Base-by-base conservation (phyloP, 1,140 invertebrate species). In the Protaetia brevitarsis region DNA sequence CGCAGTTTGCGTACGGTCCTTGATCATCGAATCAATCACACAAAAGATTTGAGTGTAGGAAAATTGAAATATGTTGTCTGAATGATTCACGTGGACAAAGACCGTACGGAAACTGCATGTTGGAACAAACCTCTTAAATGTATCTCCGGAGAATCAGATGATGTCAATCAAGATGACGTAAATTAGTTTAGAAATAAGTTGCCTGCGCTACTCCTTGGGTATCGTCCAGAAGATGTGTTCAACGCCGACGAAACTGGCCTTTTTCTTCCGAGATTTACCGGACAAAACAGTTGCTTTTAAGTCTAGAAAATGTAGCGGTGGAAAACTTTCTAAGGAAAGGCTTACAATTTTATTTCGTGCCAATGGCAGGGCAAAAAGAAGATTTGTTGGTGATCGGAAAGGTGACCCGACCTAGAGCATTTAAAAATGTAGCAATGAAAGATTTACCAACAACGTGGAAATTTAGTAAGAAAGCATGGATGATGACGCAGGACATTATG, bases 261-360 rank as follows among this genome's bases (percentile, higher is more conserved):
- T 21, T n/a, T 56, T 72, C 41, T 72, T 59, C 60, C 65, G 62
- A 64, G 64, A 67, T 10, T 31, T 72, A 66, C 71, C 68, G 3
- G 60, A 70, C 19, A 72, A 67, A 66, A 69, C 63, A 6, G 31
- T 61, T n/a, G 16, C 21, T 23, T 64, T 68, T 3, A 71, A 71
- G 29, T 51, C 51, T 27, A 63, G 70, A 34, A 69, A 67, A 61
- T 72, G 65, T 31, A 37, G 66, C 30, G 70, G 77, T 57, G 75
- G 77, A 26, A 80, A 83, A 74, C 36, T 73, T 51, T 74, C 68
- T 10, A 81, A 82, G 70, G 75, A 77, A 41, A 71, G 79, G 59
- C 31, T 82, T 0, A 82, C 78, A 7, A 70, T 81, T 37, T 60
- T 81, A 60, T 67, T 80, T 7, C 73, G 69, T 31, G 66, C 72